Base-by-base conservation (phyloP, 2,888 invertebrate species). In the Caenorhabditis sinica region DNA sequence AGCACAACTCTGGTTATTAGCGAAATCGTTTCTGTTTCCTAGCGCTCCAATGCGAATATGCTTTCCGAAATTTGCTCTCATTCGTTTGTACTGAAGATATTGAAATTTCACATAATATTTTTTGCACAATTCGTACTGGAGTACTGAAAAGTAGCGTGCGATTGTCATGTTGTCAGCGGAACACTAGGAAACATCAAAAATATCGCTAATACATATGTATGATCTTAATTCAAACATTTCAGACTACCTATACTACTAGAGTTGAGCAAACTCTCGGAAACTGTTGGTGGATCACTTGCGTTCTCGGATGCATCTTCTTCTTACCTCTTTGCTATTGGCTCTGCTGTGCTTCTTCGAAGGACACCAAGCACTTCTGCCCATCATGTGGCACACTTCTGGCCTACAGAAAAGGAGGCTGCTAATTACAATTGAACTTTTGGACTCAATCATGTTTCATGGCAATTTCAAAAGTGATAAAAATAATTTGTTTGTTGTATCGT, bases 321-420 rank as follows among this genome's bases (percentile, higher is more conserved):
- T 73, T 30, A 20, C 81, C 81, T 17, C 43, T 81, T 20, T 61
- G 72, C 11, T 81, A 60, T 43, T 84, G 80, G 45, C 61, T 75
- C 25, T 84, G 81, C 45, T 71, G 72, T 30, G 53, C 63, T 1
- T 76, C 60, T 5, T 84, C 66, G 17, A 75, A 81, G 63, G 84
- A 84, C 33, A 73, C 72, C n/a, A 30, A 53, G 13, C 84, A 84
- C 60, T 68, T 25, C 23, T 84, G 84, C 17, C 84, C 81, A 1
- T 45, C 65, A 1, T 84, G 84, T 33, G 72, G 66, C 20, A 51
- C 65, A 17, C 1, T 75, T 13, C 40, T 84, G 56, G 61, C 74
- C 0, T 15, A 60, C n/a, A 63, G 75, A 56, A 36, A 75, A 15
- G 65, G 65, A 65, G 63, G 65, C 25, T 75, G 63, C 25, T 75